Conservation (phyloP, 2,113 vertebrate genomes). For the Madoqua kirkii region DNA sequence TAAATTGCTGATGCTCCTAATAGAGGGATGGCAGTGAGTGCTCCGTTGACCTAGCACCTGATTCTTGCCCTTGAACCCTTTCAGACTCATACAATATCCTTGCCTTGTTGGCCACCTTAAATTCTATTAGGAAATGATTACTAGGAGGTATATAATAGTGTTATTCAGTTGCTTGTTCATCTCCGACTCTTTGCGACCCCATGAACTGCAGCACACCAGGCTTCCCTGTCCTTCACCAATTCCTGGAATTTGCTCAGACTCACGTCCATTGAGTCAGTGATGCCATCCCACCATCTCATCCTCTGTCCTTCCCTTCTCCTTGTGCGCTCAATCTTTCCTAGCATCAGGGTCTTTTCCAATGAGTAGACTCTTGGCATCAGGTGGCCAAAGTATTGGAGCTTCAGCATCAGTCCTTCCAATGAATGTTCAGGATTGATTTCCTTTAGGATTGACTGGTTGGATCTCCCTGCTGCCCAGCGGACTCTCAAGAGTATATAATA, state of each 20-base stretch:
- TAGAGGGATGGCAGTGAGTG: neutral
- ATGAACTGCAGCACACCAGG: neutral
- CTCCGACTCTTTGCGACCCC: neutral
- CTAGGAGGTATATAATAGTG: neutral
- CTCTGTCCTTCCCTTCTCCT: neutral
- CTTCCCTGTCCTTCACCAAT: neutral
- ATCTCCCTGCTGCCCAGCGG: neutral
- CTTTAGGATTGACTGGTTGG: neutral
- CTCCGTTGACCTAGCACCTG: neutral
- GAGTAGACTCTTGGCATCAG: neutral
- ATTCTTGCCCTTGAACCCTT: neutral
- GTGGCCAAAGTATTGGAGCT: neutral
- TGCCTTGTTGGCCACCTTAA: neutral
- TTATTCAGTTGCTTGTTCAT: neutral
- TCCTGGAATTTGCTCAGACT: neutral
- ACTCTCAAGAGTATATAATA: neutral
- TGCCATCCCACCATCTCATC: neutral
- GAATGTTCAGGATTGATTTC: neutral
- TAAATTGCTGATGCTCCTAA: neutral
- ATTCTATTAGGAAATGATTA: neutral
- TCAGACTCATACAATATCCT: neutral
- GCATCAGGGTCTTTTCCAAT: neutral
- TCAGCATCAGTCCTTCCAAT: neutral
- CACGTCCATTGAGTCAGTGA: neutral
- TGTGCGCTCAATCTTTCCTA: rapidly evolving